Percentiles rank a stretch among this genome's conserved stretches.
Conservation (phyloP, 2,888 invertebrate species). For the Chloromyia formosa region DNA sequence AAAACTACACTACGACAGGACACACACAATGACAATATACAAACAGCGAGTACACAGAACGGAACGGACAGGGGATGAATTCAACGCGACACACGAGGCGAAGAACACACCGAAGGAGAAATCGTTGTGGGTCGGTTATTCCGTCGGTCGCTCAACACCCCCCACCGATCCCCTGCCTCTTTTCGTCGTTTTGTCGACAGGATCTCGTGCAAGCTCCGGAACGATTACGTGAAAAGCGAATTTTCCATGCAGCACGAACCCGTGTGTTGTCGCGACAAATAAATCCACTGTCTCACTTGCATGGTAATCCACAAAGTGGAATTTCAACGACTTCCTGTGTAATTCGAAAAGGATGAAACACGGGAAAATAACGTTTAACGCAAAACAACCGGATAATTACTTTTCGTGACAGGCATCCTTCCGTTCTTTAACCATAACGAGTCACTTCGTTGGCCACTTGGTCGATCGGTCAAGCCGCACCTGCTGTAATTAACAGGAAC, state of each 20-base stretch:
- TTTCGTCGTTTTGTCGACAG: slow-evolving; percentile 22
- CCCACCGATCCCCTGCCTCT: neutral
- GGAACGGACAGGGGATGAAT: neutral
- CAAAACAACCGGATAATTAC: slow-evolving; percentile 15
- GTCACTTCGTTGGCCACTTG: too few relatives aligned
- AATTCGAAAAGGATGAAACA: neutral
- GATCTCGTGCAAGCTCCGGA: slow-evolving; percentile 31
- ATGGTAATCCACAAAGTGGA: slow-evolving; percentile 13
- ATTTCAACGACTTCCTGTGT: slow-evolving; percentile 22
- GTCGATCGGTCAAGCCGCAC: too few relatives aligned
- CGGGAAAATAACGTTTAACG: neutral
- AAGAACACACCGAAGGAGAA: neutral
- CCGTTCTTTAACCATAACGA: neutral
- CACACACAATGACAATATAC: neutral
- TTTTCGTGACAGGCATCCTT: slow-evolving; percentile 10
- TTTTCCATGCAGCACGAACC: slow-evolving; percentile 26
- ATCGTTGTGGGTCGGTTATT: too few relatives aligned
- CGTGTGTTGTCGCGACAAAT: neutral
- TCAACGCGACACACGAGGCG: neutral
- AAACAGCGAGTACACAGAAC: neutral
- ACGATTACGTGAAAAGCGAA: slow-evolving; percentile 34
- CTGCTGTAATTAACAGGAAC: too few relatives aligned
- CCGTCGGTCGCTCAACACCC: too few relatives aligned
- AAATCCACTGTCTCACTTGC: neutral
- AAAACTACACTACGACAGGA: slow-evolving; percentile 23